Percentiles rank a stretch among this genome's conserved stretches.
phyloP scores from a whole-genome alignment of 2,797 vertebrate species.

The Phrynocephalus guinanensis region DNA sequence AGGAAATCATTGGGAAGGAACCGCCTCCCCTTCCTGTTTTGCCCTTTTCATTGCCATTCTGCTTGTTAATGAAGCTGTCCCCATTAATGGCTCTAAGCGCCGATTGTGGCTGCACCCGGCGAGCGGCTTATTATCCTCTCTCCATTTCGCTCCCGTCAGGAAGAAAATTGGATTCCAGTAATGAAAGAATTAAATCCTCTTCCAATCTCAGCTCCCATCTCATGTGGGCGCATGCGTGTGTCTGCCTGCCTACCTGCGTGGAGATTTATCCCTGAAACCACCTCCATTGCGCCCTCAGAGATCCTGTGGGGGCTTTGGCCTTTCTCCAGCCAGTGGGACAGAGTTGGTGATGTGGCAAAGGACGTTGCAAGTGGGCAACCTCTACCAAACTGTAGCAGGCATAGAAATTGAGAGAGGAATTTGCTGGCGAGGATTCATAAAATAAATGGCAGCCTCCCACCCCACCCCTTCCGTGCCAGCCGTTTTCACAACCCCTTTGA shows the following conservation, averaged over 20 bases:
- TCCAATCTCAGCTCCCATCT: not conserved
- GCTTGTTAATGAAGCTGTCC: constrained; percentile 66
- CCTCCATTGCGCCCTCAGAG: not conserved
- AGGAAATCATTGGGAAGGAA: constrained; percentile 39
- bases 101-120: constrained; percentile 5
- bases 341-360: too few relatives aligned
- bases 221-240: not conserved
- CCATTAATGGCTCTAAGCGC: constrained; percentile 44
- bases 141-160: constrained; percentile 62
- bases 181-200: constrained; percentile 59
- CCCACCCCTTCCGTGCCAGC: too few relatives aligned
- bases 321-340: not conserved
- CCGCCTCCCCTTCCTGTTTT: not conserved
- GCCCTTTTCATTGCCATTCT: constrained; percentile 27
- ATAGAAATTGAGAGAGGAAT: too few relatives aligned
- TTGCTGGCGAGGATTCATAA: too few relatives aligned
- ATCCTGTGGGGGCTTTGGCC: not conserved
- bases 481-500: too few relatives aligned
- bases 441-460: too few relatives aligned
- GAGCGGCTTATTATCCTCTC: constrained; percentile 56
- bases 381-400: too few relatives aligned
- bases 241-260: too few relatives aligned
- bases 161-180: constrained; percentile 68
- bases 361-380: too few relatives aligned
- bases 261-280: not conserved